phyloP scores from a whole-genome alignment of 2,797 vertebrate genomes.

The Protonibea diacanthus region DNA sequence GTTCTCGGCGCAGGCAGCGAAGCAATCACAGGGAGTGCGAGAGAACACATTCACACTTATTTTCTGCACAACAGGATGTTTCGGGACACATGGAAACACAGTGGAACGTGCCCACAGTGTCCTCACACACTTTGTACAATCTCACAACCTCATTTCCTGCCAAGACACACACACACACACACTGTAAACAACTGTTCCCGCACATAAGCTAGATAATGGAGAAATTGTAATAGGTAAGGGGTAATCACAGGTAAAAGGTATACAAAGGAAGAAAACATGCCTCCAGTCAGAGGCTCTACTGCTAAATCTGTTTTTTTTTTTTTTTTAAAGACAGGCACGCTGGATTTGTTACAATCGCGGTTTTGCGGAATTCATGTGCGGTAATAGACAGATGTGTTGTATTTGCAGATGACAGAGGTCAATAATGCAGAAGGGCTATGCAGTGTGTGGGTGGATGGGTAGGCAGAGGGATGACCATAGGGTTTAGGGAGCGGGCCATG shows the following conservation, averaged over 20 bases:
- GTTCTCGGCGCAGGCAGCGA: constrained; percentile 58
- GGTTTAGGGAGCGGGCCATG: constrained; percentile 71
- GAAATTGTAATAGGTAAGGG: constrained; percentile 20
- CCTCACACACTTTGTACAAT: constrained; percentile 47
- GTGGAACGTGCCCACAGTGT: constrained; percentile 45
- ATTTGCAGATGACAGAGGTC: constrained; percentile 66
- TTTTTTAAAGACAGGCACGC: background rate
- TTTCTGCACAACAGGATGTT: constrained; percentile 73
- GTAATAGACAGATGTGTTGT: constrained; percentile 64
- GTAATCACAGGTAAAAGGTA: constrained; percentile 21
- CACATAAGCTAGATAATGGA: constrained; percentile 13
- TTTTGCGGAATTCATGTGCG: constrained; percentile 23
- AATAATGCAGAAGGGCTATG: constrained; percentile 50
- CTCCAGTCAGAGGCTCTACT: constrained; percentile 3
- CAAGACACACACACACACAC: constrained; percentile 34
- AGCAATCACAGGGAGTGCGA: constrained; percentile 56
- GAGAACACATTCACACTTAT: constrained; percentile 69
- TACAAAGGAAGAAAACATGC: background rate
- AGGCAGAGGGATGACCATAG: constrained; percentile 78
- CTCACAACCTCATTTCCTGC: constrained; percentile 53
- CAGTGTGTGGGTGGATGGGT: constrained; percentile 58
- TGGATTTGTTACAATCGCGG: constrained; percentile 39
- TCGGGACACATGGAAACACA: constrained; percentile 66
- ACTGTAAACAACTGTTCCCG: constrained; percentile 34
- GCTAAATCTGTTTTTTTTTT: constrained; percentile 19